Evolutionary conservation across 1,140 invertebrate genomes (phyloP).

Genomic region (Penaeus indicus): DNA sequence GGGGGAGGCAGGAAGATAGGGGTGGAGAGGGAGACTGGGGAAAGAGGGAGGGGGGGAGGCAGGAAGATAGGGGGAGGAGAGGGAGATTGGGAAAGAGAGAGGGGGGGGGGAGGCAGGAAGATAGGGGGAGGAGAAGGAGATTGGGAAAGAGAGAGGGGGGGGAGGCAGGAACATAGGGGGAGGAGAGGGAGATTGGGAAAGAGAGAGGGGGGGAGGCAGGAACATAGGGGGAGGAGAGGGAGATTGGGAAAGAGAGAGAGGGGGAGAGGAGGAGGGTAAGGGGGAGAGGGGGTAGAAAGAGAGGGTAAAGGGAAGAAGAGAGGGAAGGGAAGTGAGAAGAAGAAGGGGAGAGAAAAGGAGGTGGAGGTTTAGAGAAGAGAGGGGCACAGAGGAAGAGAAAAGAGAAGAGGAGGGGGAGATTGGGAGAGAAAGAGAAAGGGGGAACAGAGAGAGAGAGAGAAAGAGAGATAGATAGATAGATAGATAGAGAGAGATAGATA

Average conservation of each 20-base stretch:
- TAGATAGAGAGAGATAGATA: too few relatives aligned
- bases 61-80: not conserved
- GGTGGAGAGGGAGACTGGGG: not conserved
- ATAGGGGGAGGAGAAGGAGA: not conserved
- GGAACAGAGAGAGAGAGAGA: not conserved
- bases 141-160: not conserved
- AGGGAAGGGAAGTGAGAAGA: too few relatives aligned
- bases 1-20: not conserved
- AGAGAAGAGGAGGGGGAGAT: too few relatives aligned
- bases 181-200: too few relatives aligned
- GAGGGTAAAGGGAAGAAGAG: too few relatives aligned
- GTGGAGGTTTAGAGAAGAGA: too few relatives aligned
- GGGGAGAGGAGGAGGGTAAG: too few relatives aligned
- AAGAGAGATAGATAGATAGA: too few relatives aligned
- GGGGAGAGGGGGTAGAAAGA: too few relatives aligned
- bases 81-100: not conserved
- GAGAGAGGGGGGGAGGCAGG: slow-evolving; percentile 1
- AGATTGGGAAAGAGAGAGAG: slow-evolving; percentile 10
- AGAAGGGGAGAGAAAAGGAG: too few relatives aligned
- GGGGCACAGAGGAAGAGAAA: not conserved
- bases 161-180: not conserved
- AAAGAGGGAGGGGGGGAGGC: not conserved
- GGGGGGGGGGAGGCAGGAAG: not conserved
- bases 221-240: not conserved
- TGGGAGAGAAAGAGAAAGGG: too few relatives aligned